A percentile compares a stretch with the other conserved stretches of the same genome.
Evolutionary conservation across 2,797 vertebrate species (phyloP).

Genomic region (Eutrigla gurnardus): DNA sequence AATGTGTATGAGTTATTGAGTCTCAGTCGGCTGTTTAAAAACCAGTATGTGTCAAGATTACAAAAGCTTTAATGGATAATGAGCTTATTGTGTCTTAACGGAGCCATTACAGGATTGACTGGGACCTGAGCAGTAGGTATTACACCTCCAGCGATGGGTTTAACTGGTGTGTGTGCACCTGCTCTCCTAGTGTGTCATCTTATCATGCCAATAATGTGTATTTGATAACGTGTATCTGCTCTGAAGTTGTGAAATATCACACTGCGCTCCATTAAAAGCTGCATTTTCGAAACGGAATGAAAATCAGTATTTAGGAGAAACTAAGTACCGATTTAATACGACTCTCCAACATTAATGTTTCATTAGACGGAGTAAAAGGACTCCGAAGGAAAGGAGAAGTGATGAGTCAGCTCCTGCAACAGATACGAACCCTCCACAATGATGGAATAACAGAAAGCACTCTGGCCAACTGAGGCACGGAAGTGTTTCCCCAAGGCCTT

Average conservation of each 20-base stretch:
- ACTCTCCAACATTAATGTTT: not conserved
- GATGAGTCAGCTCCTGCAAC: conserved; percentile 34
- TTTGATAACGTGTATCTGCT: not conserved
- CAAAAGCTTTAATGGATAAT: conserved; percentile 48
- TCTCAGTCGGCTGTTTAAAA: conserved; percentile 18
- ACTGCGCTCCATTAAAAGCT: not conserved
- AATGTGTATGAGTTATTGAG: conserved; percentile 23
- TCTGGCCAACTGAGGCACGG: conserved; percentile 26
- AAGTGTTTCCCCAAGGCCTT: conserved; percentile 23
- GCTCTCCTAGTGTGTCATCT: conserved; percentile 3
- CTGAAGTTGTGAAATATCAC: not conserved
- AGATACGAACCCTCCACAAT: conserved; percentile 16
- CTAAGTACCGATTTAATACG: not conserved
- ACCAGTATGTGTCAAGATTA: conserved; percentile 54
- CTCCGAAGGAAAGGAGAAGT: not conserved
- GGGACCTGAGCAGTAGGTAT: conserved; percentile 38
- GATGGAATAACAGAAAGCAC: conserved; percentile 24
- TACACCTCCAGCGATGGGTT: conserved; percentile 39
- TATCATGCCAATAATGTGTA: not conserved
- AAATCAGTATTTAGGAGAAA: not conserved
- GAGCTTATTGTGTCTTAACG: conserved; percentile 55
- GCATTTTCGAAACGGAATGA: not conserved
- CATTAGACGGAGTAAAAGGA: conserved; percentile 6
- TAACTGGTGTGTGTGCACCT: conserved; percentile 33
- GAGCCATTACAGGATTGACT: conserved; percentile 45